Evolutionary conservation across 2,113 vertebrate genomes (phyloP).

Genomic region (Jaculus jaculus): DNA sequence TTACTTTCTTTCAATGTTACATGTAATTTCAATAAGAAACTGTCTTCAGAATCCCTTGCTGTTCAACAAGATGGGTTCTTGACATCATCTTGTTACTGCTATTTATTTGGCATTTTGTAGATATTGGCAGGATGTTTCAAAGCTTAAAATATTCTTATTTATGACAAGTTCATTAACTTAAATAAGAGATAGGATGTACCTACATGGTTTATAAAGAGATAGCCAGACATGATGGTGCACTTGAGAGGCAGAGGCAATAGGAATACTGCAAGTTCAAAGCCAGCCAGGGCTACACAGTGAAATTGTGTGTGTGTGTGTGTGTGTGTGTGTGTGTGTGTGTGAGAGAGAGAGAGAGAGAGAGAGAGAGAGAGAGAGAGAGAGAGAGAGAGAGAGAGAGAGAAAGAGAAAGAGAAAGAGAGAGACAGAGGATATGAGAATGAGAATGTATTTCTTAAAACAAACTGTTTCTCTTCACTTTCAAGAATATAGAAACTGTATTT

Average conservation of each 20-base stretch:
- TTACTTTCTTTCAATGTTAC: background rate
- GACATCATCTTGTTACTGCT: background rate
- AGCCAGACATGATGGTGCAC: background rate
- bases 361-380: background rate
- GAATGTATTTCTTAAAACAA: too few relatives aligned
- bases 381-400: background rate
- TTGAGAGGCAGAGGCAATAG: too few relatives aligned
- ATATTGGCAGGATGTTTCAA: background rate
- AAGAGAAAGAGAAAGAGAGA: background rate
- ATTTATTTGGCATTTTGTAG: background rate
- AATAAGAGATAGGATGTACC: background rate
- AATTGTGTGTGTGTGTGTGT: too few relatives aligned
- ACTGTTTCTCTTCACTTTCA: background rate
- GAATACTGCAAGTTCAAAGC: too few relatives aligned
- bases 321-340: too few relatives aligned
- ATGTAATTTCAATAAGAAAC: background rate
- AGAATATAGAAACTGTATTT: background rate
- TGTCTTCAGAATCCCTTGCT: background rate
- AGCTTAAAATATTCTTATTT: background rate
- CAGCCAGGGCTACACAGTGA: too few relatives aligned
- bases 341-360: too few relatives aligned
- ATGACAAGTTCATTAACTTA: background rate
- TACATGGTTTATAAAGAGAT: background rate
- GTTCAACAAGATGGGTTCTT: background rate
- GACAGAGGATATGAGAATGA: background rate